Evolutionary conservation across 2,888 invertebrate genomes (phyloP).

Genomic region (Sarcophaga rosellei): DNA sequence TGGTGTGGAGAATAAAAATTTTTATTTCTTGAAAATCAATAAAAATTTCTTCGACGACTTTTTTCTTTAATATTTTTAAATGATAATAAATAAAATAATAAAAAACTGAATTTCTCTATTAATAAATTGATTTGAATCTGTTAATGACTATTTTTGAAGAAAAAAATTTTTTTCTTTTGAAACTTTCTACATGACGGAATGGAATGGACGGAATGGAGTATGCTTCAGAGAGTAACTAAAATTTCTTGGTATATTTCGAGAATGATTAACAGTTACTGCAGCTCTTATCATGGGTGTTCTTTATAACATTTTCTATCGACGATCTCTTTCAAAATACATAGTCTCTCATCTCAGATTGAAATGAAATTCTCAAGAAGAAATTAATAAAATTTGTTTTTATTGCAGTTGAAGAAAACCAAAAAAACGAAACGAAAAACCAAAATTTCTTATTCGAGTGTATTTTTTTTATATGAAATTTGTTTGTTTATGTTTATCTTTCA

Average conservation of each 20-base stretch:
- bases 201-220: background rate
- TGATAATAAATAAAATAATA: background rate
- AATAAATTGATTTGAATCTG: conserved; percentile 63
- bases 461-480: conserved; percentile 19
- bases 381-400: conserved; percentile 60
- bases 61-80: too few species aligned
- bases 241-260: background rate
- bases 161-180: conserved; percentile 53
- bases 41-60: too few species aligned
- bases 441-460: background rate
- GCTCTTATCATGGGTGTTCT: conserved; percentile 58
- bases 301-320: background rate
- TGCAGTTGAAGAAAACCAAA: conserved; percentile 8
- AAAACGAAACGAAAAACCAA: too few species aligned
- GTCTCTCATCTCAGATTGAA: conserved; percentile 2
- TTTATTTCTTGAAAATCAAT: too few species aligned
- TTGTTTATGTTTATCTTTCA: conserved; percentile 11
- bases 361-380: conserved; percentile 55
- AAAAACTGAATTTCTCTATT: conserved; percentile 50
- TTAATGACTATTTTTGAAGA: conserved; percentile 47
- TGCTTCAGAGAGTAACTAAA: background rate
- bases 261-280: background rate
- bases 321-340: background rate
- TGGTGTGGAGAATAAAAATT: too few species aligned
- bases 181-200: conserved; percentile 36